These are phyloP conservation scores for Hemaris fuciformis DNA, from an alignment of 2,888 invertebrate genomes.

Conservation along the genomic window DNA sequence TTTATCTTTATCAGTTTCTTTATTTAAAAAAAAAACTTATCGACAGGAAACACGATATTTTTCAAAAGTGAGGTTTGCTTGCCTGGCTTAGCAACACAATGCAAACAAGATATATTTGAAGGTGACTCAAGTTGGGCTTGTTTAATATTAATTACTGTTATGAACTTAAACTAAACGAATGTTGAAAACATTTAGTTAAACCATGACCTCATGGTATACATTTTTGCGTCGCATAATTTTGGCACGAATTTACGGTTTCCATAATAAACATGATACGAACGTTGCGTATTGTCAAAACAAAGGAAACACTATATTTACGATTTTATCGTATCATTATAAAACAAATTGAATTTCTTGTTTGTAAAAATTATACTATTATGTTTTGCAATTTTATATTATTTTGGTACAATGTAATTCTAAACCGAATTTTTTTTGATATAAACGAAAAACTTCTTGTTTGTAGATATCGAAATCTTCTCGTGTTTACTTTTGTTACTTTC, in stretches of 20 bases:
- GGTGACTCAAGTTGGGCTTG: conserved; percentile 16
- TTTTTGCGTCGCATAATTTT: conserved; percentile 26
- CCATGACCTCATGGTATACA: conserved; percentile 15
- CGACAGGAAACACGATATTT: neutral
- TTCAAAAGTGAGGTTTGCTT: too few species aligned
- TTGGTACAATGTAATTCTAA: neutral
- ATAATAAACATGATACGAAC: neutral
- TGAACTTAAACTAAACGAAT: conserved; percentile 16
- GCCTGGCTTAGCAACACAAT: neutral
- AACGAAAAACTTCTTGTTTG: too few species aligned
- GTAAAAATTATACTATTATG: too few species aligned
- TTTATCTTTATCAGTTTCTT: too few species aligned
- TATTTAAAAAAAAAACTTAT: neutral
- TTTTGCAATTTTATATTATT: too few species aligned
- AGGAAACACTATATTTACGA: too few species aligned
- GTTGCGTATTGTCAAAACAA: too few species aligned
- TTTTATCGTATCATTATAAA: too few species aligned
- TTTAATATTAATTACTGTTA: conserved; percentile 13
- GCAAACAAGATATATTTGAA: conserved; percentile 10
- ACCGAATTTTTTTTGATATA: neutral
- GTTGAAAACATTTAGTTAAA: conserved; percentile 20
- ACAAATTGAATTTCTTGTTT: too few species aligned
- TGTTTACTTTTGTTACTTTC: conserved; percentile 14
- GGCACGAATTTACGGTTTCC: neutral
- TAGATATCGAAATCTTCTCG: neutral